phyloP scores from a whole-genome alignment of 2,797 vertebrate genomes.

The Gymnothorax javanicus region DNA sequence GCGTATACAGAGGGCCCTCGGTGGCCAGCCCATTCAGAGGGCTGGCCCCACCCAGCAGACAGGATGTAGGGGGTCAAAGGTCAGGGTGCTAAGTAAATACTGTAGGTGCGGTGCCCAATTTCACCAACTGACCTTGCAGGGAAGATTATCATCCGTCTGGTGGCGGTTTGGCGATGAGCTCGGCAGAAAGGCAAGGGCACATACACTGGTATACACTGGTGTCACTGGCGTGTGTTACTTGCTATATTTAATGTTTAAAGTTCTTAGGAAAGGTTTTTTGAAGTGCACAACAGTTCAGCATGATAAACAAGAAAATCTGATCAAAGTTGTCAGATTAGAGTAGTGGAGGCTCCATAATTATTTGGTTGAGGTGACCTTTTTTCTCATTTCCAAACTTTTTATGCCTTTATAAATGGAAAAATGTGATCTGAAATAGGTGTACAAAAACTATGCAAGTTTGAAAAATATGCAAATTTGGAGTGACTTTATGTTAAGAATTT shows the following conservation, averaged over 20 bases:
- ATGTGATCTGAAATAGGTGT: background rate
- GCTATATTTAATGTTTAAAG: background rate
- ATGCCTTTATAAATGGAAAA: background rate
- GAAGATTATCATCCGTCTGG: conserved; percentile 18
- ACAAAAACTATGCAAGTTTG: too few relatives aligned
- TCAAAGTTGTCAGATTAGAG: background rate
- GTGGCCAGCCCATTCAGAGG: conserved; percentile 70
- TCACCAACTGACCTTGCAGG: conserved; percentile 46
- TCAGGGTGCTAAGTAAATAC: conserved; percentile 78
- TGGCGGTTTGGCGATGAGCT: background rate
- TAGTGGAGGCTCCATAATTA: background rate
- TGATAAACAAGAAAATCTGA: background rate
- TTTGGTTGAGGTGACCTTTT: background rate
- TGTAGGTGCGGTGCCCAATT: conserved; percentile 67
- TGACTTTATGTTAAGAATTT: background rate
- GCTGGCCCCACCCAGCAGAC: conserved; percentile 78
- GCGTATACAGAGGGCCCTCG: conserved; percentile 61
- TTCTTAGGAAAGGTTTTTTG: background rate
- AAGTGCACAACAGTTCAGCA: background rate
- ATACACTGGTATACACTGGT: background rate
- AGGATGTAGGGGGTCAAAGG: conserved; percentile 84
- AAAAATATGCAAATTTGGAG: too few relatives aligned
- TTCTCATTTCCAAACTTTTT: too few relatives aligned
- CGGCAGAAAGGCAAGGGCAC: background rate
- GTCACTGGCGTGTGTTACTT: background rate